Percentiles rank a stretch among this genome's conserved stretches.
Conservation (phyloP, 2,888 invertebrate species). For the Rhyacophila evoluta region DNA sequence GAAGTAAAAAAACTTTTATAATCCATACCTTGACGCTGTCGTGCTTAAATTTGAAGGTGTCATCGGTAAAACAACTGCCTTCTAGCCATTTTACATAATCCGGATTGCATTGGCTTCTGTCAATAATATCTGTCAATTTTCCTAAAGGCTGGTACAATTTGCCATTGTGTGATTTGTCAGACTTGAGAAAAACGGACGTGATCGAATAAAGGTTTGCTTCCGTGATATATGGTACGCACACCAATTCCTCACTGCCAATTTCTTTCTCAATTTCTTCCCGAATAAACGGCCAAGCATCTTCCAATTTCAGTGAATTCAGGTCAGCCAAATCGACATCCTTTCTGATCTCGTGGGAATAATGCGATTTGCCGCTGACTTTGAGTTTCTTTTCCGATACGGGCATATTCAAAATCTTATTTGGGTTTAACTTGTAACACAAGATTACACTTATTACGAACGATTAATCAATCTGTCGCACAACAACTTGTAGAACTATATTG, state of each 20-base stretch:
- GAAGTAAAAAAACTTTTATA: too few species aligned
- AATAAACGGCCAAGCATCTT: constrained; percentile 70
- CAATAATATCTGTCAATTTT: constrained; percentile 63
- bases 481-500: background rate
- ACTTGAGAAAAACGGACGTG: constrained; percentile 65
- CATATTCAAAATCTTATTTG: constrained; percentile 58
- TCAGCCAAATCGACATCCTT: constrained; percentile 68
- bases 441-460: background rate
- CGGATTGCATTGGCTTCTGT: constrained; percentile 63
- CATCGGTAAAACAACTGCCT: constrained; percentile 62
- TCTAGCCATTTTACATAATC: constrained; percentile 65
- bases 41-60: constrained; percentile 66
- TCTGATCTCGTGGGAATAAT: constrained; percentile 68
- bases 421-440: background rate
- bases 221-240: constrained; percentile 69
- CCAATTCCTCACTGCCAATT: constrained; percentile 67
- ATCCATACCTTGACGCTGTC: constrained; percentile 65
- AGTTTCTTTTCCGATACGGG: constrained; percentile 63
- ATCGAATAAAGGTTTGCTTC: constrained; percentile 68
- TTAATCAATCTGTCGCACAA: background rate
- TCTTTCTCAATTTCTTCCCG: constrained; percentile 69
- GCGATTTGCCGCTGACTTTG: constrained; percentile 66
- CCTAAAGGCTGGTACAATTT: constrained; percentile 68
- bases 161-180: constrained; percentile 63
- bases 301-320: constrained; percentile 66